Percentiles rank a stretch among this genome's conserved stretches.
These are phyloP conservation scores for Oncorhynchus keta DNA, from an alignment of 2,113 vertebrate genomes.

Conservation along the genomic window DNA sequence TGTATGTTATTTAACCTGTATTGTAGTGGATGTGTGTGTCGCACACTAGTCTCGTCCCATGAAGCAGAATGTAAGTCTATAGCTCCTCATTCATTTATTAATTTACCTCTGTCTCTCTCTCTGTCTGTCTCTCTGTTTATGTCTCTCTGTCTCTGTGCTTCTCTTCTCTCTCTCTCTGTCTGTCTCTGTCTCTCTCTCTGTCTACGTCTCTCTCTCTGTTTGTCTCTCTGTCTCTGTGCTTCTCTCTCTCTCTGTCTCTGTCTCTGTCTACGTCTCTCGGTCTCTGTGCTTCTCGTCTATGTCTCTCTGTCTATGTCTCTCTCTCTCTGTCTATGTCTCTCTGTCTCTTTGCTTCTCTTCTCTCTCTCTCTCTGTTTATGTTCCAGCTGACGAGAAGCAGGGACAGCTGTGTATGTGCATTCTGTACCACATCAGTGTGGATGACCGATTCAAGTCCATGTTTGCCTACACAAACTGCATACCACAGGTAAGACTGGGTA, in stretches of 20 bases:
- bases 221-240: fast-evolving
- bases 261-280: no score
- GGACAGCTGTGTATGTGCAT: conserved; percentile 90
- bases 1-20: background rate
- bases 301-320: conserved; percentile 24
- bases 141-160: no score
- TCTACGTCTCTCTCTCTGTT: conserved; percentile 53
- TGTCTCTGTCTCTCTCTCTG: no score
- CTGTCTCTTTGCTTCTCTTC: no score
- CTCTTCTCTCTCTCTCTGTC: background rate
- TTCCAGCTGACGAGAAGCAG: conserved; percentile 89
- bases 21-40: background rate
- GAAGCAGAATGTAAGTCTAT: conserved; percentile 32
- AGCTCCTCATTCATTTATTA: conserved; percentile 54
- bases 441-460: conserved; percentile 89
- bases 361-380: conserved; percentile 50
- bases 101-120: background rate
- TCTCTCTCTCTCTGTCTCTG: no score
- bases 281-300: conserved; percentile 38
- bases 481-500: conserved; percentile 84
- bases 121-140: background rate
- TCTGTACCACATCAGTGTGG: conserved; percentile 94
- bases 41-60: background rate
- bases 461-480: conserved; percentile 93
- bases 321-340: no score